These are phyloP conservation scores for Ypsolopha sequella DNA, from an alignment of 2,888 invertebrate genomes.

Conservation along the genomic window DNA sequence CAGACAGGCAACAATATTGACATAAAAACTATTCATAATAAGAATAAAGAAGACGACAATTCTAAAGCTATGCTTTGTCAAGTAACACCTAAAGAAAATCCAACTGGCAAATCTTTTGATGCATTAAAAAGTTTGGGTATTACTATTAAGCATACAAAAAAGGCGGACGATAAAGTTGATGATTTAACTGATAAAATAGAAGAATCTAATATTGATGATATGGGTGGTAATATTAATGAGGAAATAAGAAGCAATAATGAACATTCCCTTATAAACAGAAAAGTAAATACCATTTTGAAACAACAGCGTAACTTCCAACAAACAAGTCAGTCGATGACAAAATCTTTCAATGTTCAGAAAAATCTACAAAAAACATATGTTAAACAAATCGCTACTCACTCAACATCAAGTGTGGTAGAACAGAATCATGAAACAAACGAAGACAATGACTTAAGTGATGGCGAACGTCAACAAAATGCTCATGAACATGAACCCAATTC, in stretches of 20 bases:
- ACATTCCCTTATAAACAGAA: too few relatives aligned
- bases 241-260: too few relatives aligned
- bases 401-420: background rate
- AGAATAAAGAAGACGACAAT: slow-evolving; percentile 1
- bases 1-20: background rate
- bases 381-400: background rate
- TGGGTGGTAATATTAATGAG: too few relatives aligned
- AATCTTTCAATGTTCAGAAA: too few relatives aligned
- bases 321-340: too few relatives aligned
- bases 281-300: too few relatives aligned
- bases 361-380: background rate
- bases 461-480: too few relatives aligned
- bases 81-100: slow-evolving; percentile 5
- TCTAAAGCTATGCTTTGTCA: background rate
- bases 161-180: background rate
- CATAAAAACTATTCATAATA: background rate
- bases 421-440: background rate
- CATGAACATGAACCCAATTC: too few relatives aligned
- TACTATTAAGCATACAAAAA: background rate
- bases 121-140: slow-evolving; percentile 10
- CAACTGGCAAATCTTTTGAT: slow-evolving; percentile 19
- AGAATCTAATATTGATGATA: too few relatives aligned
- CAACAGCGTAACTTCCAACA: too few relatives aligned
- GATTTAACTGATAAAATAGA: too few relatives aligned
- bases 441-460: background rate